Base-by-base conservation (phyloP, 2,113 vertebrate species). In the Boleophthalmus pectinirostris region DNA sequence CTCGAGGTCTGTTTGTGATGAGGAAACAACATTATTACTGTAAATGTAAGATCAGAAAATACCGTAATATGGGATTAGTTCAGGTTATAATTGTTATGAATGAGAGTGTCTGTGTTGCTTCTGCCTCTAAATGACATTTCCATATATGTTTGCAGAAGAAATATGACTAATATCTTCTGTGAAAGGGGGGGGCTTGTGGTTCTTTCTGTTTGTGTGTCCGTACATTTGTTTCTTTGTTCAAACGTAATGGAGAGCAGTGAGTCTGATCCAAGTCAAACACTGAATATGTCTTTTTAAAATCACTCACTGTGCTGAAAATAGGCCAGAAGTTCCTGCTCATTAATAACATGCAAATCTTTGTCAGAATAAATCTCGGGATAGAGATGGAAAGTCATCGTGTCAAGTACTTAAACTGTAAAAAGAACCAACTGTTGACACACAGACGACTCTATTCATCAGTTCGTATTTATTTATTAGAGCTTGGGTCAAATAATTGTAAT, bases 201-300 rank as follows among this genome's bases (percentile, higher is more conserved):
- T 38, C 1, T 13, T 16, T 58, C 38, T 12, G 51, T 61, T 66
- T 78, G 64, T 82, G 73, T 69, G 66, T 80, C 72, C 63, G 6
- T 70, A 68, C 47, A 67, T 75, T 70, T 79, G 58, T 24, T 74
- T 67, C 45, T 60, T 77, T 69, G 53, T 80, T 70, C 56, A 33
- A 45, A 69, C 45, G 72, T 70, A 87, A 72, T 13, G 13, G 65
- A 83, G 35, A 67, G 25, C 13, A 23, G 45, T 53, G 21, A 53
- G 23, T 74, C 25, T 10, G 1, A 49, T 79, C 75, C 83, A 81
- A 79, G 56, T 74, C 75, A 82, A 88, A 77, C 63, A 69, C 33
- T 33, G 51, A 3, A 71, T 43, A 38, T 21, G 3, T 43, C 21
- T 57, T 56, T 69, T 75, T 63, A 15, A 77, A 33, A 25, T 73